Evolutionary conservation across 2,797 vertebrate species (phyloP).

Genomic region (Acanthopagrus latus): DNA sequence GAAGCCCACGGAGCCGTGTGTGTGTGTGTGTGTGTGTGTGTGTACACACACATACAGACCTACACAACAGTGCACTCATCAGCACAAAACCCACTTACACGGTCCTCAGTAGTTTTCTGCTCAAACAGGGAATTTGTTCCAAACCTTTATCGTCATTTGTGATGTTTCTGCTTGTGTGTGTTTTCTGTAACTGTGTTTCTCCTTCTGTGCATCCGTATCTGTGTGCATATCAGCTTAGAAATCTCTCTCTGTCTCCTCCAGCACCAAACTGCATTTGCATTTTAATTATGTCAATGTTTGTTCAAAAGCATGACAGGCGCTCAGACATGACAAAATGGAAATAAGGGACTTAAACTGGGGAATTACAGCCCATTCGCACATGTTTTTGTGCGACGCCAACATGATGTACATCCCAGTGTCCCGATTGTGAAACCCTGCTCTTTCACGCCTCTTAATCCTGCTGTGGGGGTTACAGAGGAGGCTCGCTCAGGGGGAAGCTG

Average conservation of each 20-base stretch:
- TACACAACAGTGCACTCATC: conserved; percentile 55
- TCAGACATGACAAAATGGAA: conserved; percentile 85
- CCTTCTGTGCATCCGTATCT: conserved; percentile 66
- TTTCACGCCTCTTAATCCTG: conserved; percentile 76
- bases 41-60: conserved; percentile 33
- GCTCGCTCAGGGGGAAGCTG: conserved; percentile 51
- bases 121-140: conserved; percentile 62
- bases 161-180: conserved; percentile 46
- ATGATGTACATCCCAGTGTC: conserved; percentile 74
- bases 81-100: conserved; percentile 65
- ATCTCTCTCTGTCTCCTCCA: conserved; percentile 78
- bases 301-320: conserved; percentile 87
- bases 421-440: conserved; percentile 65
- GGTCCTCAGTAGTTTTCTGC: conserved; percentile 57
- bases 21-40: conserved; percentile 19
- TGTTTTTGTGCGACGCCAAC: conserved; percentile 69
- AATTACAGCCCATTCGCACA: conserved; percentile 77
- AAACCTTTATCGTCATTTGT: conserved; percentile 61
- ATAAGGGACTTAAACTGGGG: conserved; percentile 84
- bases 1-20: conserved; percentile 53
- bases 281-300: conserved; percentile 90
- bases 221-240: conserved; percentile 80
- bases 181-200: conserved; percentile 62
- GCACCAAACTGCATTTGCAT: conserved; percentile 86
- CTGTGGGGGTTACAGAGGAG: conserved; percentile 50